phyloP scores from a whole-genome alignment of 2,113 vertebrate species.

The Holacanthus passer region DNA sequence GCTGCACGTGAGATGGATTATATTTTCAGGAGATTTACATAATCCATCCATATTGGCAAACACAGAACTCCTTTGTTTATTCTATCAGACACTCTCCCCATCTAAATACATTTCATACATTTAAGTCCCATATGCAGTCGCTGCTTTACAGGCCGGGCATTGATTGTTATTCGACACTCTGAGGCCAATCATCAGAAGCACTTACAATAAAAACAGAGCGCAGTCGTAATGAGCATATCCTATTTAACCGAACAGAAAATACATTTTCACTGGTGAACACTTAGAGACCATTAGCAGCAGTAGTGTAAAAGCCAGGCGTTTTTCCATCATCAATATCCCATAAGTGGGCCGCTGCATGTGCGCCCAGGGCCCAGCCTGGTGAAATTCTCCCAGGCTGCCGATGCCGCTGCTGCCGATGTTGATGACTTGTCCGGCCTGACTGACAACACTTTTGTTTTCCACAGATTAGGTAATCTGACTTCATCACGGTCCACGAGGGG shows the following conservation, averaged over 20 bases:
- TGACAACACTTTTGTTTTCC: slow-evolving; percentile 86
- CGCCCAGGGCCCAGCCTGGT: slow-evolving; percentile 29
- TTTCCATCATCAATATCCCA: slow-evolving; percentile 79
- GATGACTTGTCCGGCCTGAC: slow-evolving; percentile 74
- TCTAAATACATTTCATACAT: slow-evolving; percentile 53
- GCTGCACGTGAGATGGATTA: slow-evolving; percentile 54
- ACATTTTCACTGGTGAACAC: slow-evolving; percentile 69
- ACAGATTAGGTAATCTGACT: slow-evolving; percentile 86
- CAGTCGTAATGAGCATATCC: slow-evolving; percentile 63
- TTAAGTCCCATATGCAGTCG: slow-evolving; percentile 15
- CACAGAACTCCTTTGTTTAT: slow-evolving; percentile 46
- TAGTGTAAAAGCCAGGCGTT: slow-evolving; percentile 54
- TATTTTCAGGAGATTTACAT: slow-evolving; percentile 65
- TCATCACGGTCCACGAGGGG: slow-evolving; percentile 79
- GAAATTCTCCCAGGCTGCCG: slow-evolving; percentile 62
- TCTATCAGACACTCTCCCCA: slow-evolving; percentile 19
- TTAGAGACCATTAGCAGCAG: slow-evolving; percentile 79
- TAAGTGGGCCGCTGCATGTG: slow-evolving; percentile 63
- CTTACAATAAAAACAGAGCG: slow-evolving; percentile 64
- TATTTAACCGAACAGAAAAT: slow-evolving; percentile 71
- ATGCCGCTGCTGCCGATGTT: slow-evolving; percentile 37
- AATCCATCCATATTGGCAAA: slow-evolving; percentile 60
- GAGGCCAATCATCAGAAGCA: slow-evolving; percentile 68
- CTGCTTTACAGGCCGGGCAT: slow-evolving; percentile 58
- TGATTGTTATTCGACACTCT: slow-evolving; percentile 75